Percentiles rank a stretch among this genome's conserved stretches.
phyloP scores from a whole-genome alignment of 2,797 vertebrate species.

The Spheniscus humboldti region DNA sequence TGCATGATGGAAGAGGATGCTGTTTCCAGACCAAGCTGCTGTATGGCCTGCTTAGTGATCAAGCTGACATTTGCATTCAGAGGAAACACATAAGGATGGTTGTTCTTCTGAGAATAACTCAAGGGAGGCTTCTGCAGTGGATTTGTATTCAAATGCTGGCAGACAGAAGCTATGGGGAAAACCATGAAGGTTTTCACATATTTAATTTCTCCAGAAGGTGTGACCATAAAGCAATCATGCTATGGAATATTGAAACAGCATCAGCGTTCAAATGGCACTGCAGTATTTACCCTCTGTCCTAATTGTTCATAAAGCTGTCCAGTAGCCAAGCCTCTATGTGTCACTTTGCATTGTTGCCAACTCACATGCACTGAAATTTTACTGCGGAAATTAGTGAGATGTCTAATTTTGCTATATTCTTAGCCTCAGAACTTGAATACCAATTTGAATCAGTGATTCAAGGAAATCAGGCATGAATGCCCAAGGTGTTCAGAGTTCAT shows the following conservation, averaged over 20 bases:
- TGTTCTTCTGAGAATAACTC: constrained; percentile 29
- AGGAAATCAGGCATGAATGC: background rate
- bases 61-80: constrained; percentile 49
- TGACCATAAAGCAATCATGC: background rate
- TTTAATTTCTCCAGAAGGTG: background rate
- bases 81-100: constrained; percentile 21
- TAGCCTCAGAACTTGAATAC: constrained; percentile 34
- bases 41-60: constrained; percentile 36
- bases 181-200: background rate
- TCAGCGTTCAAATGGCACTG: background rate
- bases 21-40: constrained; percentile 13
- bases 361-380: background rate
- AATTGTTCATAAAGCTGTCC: background rate
- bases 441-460: background rate
- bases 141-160: constrained; percentile 40
- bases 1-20: background rate
- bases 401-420: background rate
- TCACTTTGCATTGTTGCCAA: background rate
- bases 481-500: background rate
- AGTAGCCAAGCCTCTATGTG: background rate
- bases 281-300: background rate
- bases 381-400: background rate
- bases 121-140: constrained; percentile 23
- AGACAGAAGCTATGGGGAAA: background rate
- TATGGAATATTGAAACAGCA: background rate